Evolutionary conservation across 1,140 invertebrate species (phyloP).

Genomic region (Drosophila arizonae): DNA sequence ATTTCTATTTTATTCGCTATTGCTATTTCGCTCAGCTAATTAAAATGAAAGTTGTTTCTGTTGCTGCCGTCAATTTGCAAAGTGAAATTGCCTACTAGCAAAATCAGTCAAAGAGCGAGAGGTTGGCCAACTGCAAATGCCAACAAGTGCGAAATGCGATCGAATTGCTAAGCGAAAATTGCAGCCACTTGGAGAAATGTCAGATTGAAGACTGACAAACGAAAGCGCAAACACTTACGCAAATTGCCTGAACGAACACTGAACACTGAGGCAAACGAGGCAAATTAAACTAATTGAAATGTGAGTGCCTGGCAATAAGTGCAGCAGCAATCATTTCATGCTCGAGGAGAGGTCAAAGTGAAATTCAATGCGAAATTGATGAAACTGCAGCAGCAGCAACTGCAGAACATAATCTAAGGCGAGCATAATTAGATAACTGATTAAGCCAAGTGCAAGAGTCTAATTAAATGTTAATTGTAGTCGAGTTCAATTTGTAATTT

Average conservation of each 20-base stretch:
- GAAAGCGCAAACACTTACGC: slow-evolving; percentile 31
- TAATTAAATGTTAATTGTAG: too few relatives aligned
- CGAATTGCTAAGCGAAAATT: slow-evolving; percentile 30
- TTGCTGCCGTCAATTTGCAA: slow-evolving; percentile 25
- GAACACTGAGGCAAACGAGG: slow-evolving; percentile 14
- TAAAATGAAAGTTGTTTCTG: slow-evolving; percentile 73
- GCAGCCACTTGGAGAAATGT: slow-evolving; percentile 23
- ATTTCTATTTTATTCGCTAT: slow-evolving; percentile 8
- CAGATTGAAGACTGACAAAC: slow-evolving; percentile 14
- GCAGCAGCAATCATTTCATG: slow-evolving; percentile 21
- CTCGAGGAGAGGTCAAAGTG: neutral
- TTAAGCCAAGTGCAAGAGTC: too few relatives aligned
- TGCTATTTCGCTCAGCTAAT: slow-evolving; percentile 55
- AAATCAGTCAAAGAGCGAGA: slow-evolving; percentile 20
- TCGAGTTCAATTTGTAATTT: too few relatives aligned
- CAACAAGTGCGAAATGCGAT: slow-evolving; percentile 25
- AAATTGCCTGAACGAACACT: slow-evolving; percentile 28
- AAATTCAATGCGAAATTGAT: slow-evolving; percentile 1
- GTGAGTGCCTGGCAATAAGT: slow-evolving; percentile 32
- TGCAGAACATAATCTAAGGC: too few relatives aligned
- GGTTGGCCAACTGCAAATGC: slow-evolving; percentile 5
- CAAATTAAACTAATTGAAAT: slow-evolving; percentile 47
- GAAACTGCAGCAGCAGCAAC: neutral
- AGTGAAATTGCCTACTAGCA: slow-evolving; percentile 61
- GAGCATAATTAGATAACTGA: too few relatives aligned